Percentiles rank a stretch among this genome's conserved stretches.
phyloP scores from a whole-genome alignment of 2,888 invertebrate genomes.

The Philereme vetulata region DNA sequence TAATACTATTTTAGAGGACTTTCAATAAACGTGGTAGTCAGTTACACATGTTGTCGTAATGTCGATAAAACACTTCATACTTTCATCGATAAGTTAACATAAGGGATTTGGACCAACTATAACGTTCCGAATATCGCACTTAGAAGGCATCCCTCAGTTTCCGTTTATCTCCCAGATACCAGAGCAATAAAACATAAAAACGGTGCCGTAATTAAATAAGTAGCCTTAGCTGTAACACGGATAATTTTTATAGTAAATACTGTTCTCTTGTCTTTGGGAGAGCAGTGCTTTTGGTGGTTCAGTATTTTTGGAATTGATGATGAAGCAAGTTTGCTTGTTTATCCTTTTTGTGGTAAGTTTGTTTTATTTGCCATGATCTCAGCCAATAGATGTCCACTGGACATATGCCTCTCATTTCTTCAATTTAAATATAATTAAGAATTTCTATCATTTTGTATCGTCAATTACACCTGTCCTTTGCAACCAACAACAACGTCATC shows the following conservation, averaged over 20 bases:
- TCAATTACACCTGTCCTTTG: too few relatives aligned
- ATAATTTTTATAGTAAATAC: constrained; percentile 32
- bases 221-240: constrained; percentile 31
- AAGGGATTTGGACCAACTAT: constrained; percentile 21
- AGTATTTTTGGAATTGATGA: constrained; percentile 12
- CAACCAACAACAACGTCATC: too few relatives aligned
- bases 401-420: too few relatives aligned
- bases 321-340: constrained; percentile 39
- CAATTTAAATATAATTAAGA: too few relatives aligned
- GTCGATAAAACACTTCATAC: too few relatives aligned
- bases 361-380: not conserved
- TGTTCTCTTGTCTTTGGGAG: constrained; percentile 11
- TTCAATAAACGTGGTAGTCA: too few relatives aligned
- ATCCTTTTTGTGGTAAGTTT: constrained; percentile 48
- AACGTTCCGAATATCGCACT: constrained; percentile 22
- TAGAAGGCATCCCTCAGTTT: constrained; percentile 38
- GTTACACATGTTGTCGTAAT: too few relatives aligned
- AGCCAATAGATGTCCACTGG: too few relatives aligned
- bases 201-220: constrained; percentile 34
- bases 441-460: too few relatives aligned
- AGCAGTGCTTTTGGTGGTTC: not conserved
- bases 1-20: too few relatives aligned
- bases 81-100: constrained; percentile 4
- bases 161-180: constrained; percentile 40
- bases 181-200: constrained; percentile 37